Evolutionary conservation across 2,888 invertebrate species (phyloP), one percentile per base, ranked within the genome.

Genomic region (Trichogramma evanescens): DNA sequence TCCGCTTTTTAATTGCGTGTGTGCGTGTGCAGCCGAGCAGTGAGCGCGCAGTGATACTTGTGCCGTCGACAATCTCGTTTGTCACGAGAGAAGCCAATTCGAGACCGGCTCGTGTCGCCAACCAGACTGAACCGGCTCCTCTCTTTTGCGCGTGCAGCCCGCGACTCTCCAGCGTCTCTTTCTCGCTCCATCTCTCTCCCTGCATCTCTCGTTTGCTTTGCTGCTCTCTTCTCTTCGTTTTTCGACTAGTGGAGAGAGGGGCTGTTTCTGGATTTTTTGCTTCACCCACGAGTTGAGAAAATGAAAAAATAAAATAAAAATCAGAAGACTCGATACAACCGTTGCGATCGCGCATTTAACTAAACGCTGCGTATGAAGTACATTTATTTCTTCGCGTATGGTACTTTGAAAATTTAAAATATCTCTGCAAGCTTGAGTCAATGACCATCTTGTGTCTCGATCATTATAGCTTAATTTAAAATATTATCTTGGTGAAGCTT

Each of bases 21-120:
- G 38, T 49, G 50, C 55, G 60, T 53, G 57, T 45, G 40, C 43
- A 45, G 56, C 13, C 53, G 61, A 56, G 51, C 38, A 8, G 48
- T 46, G 54, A 48, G 45, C 46, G 13, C 26, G 26, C 26, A 3
- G 26, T 26, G 26, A 26, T 26, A 26, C 26, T 26, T 10, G 42
- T 26, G 26, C 26, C 26, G 26, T 26, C 26, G 26, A 2, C 26
- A 26, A 26, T 26, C 26, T 26, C 26, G 26, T 26, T 26, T 26
- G 26, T 26, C 26, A 26, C 26, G 26, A 26, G 26, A 26, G 26
- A 26, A 26, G 26, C 26, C 26, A 26, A 26, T 26, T 26, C 26
- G 61, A 26, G 26, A 26, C 26, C 61, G 58, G 59, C 60, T 61
- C 63, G 26, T 3, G 62, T 54, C 58, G 40, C 50, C 58, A 44